Evolutionary conservation across 30 jellyfish, hydroid and myxozoan species (phyloP).

Genomic region (Turritopsis dohrnii): DNA sequence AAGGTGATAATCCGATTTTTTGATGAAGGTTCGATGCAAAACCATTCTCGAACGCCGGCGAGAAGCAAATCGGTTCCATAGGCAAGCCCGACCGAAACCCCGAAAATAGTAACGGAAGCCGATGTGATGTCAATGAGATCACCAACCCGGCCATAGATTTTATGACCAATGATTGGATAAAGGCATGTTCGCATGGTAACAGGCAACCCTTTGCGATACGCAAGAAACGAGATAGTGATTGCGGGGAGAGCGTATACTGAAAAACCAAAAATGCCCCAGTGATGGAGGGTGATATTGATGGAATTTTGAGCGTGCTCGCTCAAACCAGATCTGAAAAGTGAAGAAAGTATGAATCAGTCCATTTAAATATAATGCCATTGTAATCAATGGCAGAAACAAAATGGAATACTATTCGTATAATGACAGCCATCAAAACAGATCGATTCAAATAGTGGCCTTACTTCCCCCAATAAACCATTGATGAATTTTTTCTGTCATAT

Average conservation of each 20-base stretch:
- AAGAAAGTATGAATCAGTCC: neutral
- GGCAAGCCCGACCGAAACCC: slow-evolving; percentile 4
- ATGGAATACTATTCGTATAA: too few relatives aligned
- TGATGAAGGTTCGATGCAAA: neutral
- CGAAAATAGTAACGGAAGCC: neutral
- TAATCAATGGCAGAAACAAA: too few relatives aligned
- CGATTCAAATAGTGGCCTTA: too few relatives aligned
- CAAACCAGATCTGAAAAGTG: neutral
- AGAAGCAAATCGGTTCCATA: neutral
- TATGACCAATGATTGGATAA: slow-evolving; percentile 8
- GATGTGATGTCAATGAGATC: slow-evolving; percentile 8
- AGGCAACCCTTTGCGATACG: slow-evolving; percentile 25
- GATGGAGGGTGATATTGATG: slow-evolving; percentile 7
- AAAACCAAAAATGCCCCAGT: slow-evolving; percentile 24
- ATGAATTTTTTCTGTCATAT: neutral
- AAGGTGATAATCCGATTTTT: neutral
- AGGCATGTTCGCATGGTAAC: slow-evolving; percentile 8
- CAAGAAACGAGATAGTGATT: neutral
- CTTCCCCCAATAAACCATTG: neutral
- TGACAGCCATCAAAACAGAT: too few relatives aligned
- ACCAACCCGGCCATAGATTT: slow-evolving; percentile 9
- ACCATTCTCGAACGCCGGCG: neutral
- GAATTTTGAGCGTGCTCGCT: slow-evolving; percentile 5
- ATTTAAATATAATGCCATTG: neutral
- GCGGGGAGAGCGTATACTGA: slow-evolving; percentile 2